phyloP scores from a whole-genome alignment of 2,888 invertebrate genomes.

The Tillus elongatus region DNA sequence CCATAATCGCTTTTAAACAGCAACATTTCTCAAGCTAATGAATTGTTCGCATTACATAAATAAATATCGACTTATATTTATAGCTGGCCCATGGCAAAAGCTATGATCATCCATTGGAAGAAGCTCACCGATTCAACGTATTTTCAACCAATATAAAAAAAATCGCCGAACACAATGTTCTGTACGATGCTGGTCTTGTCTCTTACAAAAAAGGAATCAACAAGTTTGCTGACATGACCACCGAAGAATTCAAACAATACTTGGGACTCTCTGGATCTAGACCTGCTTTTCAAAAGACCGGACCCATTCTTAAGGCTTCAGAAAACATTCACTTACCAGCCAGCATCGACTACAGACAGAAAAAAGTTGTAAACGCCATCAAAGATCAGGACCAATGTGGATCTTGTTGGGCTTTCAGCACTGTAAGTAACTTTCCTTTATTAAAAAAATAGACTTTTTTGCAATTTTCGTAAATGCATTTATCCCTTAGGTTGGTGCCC shows the following conservation, averaged over 20 bases:
- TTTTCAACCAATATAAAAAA: constrained; percentile 13
- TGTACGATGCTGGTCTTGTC: constrained; percentile 14
- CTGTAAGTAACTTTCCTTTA: constrained; percentile 40
- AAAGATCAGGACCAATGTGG: constrained; percentile 51
- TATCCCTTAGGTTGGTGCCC: constrained; percentile 48
- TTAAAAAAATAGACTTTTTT: neutral
- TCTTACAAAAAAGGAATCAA: constrained; percentile 14
- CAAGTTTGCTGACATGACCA: constrained; percentile 16
- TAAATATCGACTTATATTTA: too few relatives aligned
- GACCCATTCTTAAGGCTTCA: neutral
- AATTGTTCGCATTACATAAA: too few relatives aligned
- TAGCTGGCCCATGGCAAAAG: constrained; percentile 12
- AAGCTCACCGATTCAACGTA: constrained; percentile 12
- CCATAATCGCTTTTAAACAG: too few relatives aligned
- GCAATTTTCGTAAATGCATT: constrained; percentile 1
- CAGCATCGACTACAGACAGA: constrained; percentile 43
- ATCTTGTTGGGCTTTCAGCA: constrained; percentile 55
- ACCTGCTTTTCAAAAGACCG: neutral
- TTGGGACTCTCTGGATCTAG: neutral
- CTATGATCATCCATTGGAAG: constrained; percentile 13
- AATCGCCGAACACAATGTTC: constrained; percentile 16
- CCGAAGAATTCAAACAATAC: constrained; percentile 11
- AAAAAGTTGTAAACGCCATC: constrained; percentile 45
- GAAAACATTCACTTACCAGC: constrained; percentile 34
- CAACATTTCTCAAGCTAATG: too few relatives aligned